phyloP scores from a whole-genome alignment of 2,113 vertebrate genomes.

The Felis catus region F.catus_Fca126_mat1.0 CM031415.1:144071001-144071500 shows the following conservation, averaged over 20 bases:
- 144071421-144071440: not conserved
- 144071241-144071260: not conserved
- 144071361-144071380: not conserved
- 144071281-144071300: conserved; percentile 3
- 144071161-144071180: conserved; percentile 16
- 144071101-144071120: not conserved
- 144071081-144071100: not conserved
- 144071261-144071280: conserved; percentile 6
- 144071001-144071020: not conserved
- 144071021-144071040: not conserved
- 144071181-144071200: not conserved
- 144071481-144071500: not conserved
- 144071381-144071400: not conserved
- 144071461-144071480: not conserved
- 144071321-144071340: not conserved
- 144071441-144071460: not conserved
- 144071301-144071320: not conserved
- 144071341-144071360: not conserved
- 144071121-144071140: not conserved
- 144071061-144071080: not conserved
- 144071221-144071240: conserved; percentile 8
- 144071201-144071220: not conserved
- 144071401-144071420: not conserved
- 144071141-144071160: conserved; percentile 18
- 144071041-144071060: not conserved